Conservation (phyloP, 2,888 invertebrate species). For the Branchellion lobata region DNA sequence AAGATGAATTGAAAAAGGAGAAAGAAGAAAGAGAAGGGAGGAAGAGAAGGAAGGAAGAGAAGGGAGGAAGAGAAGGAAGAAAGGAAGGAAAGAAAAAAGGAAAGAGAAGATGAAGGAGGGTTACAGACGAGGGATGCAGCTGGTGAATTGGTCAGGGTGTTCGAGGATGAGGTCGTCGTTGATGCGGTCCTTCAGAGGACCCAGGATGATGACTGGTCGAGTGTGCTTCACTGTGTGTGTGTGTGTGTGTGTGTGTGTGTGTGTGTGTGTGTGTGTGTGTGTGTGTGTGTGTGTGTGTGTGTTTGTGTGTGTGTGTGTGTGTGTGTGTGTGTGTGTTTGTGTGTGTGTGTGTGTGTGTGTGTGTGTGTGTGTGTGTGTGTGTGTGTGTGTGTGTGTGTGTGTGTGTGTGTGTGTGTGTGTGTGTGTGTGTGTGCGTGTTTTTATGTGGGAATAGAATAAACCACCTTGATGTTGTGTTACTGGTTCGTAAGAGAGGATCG, state of each 20-base stretch:
- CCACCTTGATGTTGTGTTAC: conserved; percentile 79
- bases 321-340: not conserved
- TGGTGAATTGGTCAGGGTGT: conserved; percentile 96
- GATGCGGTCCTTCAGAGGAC: conserved; percentile 95
- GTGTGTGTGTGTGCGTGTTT: not conserved
- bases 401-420: not conserved
- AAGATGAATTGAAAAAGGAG: too few relatives aligned
- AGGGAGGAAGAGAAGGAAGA: not conserved
- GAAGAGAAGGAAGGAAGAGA: not conserved
- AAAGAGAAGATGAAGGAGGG: conserved; percentile 28
- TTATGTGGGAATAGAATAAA: too few relatives aligned
- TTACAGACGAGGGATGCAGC: conserved; percentile 90
- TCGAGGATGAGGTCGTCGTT: conserved; percentile 99
- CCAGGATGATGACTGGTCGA: conserved; percentile 94
- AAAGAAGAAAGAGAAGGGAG: not conserved
- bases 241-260: too few relatives aligned
- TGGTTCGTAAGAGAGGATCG: conserved; percentile 81
- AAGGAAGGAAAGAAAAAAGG: not conserved
- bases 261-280: too few relatives aligned
- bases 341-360: conserved; percentile 68
- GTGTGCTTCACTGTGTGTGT: conserved; percentile 70
- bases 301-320: too few relatives aligned
- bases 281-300: too few relatives aligned
- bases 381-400: conserved; percentile 70
- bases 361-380: conserved; percentile 64